Conservation (phyloP, 2,113 vertebrate species). For the Himantopus leucocephalus region DNA sequence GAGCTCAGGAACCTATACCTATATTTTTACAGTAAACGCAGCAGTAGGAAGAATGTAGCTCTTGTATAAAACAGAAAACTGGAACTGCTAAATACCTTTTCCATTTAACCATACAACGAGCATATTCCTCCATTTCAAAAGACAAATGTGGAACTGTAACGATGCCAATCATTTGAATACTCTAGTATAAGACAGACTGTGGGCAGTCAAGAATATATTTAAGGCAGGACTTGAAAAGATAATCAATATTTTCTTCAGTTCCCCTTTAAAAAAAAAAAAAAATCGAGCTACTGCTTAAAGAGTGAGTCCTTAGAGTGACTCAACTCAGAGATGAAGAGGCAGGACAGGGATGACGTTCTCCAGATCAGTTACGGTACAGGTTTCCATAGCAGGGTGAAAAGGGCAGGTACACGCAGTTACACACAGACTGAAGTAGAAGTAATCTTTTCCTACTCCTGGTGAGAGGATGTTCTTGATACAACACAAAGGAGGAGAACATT, state of each 20-base stretch:
- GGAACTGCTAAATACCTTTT: not conserved
- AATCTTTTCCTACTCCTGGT: not conserved
- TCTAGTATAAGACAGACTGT: not conserved
- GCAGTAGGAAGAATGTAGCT: not conserved
- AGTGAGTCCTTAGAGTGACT: not conserved
- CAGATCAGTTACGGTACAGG: not conserved
- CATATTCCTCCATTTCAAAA: not conserved
- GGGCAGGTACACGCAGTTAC: accelerated
- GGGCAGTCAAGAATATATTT: not conserved
- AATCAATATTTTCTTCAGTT: not conserved
- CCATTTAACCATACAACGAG: not conserved
- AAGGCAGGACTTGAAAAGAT: not conserved
- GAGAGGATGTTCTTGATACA: not conserved
- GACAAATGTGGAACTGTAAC: not conserved
- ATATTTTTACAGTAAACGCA: not conserved
- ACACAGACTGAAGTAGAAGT: not conserved
- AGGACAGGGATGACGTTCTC: not conserved
- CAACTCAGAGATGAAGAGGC: not conserved
- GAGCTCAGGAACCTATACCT: not conserved
- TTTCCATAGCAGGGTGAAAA: not conserved
- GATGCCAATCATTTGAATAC: not conserved
- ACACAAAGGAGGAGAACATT: not conserved
- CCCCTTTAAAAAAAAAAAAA: not conserved
- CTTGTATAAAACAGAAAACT: not conserved
- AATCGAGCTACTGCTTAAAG: not conserved